Conservation (phyloP, 2,888 invertebrate genomes). For the Caenorhabditis sp. region DNA sequence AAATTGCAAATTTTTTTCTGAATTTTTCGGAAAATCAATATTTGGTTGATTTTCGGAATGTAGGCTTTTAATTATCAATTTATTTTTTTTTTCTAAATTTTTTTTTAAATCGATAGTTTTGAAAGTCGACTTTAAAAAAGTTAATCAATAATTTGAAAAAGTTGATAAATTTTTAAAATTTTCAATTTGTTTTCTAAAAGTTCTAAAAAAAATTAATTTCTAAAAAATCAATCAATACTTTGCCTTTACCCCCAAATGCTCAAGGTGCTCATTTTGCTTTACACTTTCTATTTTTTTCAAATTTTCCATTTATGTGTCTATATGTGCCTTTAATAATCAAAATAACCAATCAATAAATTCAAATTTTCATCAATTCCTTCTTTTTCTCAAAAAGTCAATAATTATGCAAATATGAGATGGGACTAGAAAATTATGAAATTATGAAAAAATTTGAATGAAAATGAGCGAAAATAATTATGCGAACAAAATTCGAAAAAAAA, state of each 20-base stretch:
- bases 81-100: too few species aligned
- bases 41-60: too few species aligned
- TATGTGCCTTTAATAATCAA: slow-evolving; percentile 6
- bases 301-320: neutral
- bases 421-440: slow-evolving; percentile 23
- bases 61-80: too few species aligned
- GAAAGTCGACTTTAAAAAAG: too few species aligned
- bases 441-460: slow-evolving; percentile 7
- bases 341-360: slow-evolving; percentile 8
- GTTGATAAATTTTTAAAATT: too few species aligned
- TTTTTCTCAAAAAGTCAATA: neutral
- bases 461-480: slow-evolving; percentile 43
- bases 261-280: slow-evolving; percentile 1
- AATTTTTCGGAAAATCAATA: too few species aligned
- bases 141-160: too few species aligned
- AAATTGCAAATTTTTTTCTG: too few species aligned
- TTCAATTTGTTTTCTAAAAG: too few species aligned
- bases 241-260: neutral
- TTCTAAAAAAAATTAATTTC: neutral
- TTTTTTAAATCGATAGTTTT: too few species aligned
- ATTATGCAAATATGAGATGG: neutral
- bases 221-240: neutral
- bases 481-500: neutral
- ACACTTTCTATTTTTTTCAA: neutral
- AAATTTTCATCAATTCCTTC: neutral